Base-by-base conservation (phyloP, 2,797 vertebrate genomes). In the Enteromius paludinosus region DNA sequence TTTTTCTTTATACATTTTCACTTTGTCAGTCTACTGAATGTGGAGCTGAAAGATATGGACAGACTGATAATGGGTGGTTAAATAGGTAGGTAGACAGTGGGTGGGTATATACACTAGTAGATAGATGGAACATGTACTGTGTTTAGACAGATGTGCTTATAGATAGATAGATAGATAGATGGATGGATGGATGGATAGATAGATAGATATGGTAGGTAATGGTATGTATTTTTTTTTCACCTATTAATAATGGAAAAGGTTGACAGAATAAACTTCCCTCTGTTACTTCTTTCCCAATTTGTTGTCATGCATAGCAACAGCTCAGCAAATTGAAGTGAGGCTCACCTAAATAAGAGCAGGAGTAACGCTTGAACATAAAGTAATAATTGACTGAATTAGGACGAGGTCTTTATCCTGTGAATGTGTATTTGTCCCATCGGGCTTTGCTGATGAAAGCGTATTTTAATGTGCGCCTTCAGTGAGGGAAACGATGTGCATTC, bases 321-420 rank as follows among this genome's bases (percentile, higher is more conserved):
- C 62, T 78, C 45, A 52, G 45, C 62, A 78, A 49, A 38, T 17
- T 66, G 20, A 66, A 78, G 43, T 66, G 12, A 66, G 62, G 62
- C 14, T 66, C 12, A 5, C 62, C 45, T 17, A 35, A 68, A 54
- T 35, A 25, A 78, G 20, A 78, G 8, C 28, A 35, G 62, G 28
- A 25, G 30, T 35, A 66, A 52, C 4, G 4, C 62, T 66, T 4
- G 0, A 65, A 25, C 43, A 52, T 65, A n/a, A 49, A 65, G 14
- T 66, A 38, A 38, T 66, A 68, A 66, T 49, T 66, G 76, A 68
- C 62, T 49, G 76, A 78, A 68, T 52, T n/a, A 23, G 75, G 43
- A 52, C 45, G 0, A 77, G 38, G 23, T 23, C 54, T 25, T 76
- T 59, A 62, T 61, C 38, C 56, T 11, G 54, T 6, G 14, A 76